Conservation (phyloP, 30 jellyfish, hydroid and myxozoan species). For the Morbakka virulenta region DNA sequence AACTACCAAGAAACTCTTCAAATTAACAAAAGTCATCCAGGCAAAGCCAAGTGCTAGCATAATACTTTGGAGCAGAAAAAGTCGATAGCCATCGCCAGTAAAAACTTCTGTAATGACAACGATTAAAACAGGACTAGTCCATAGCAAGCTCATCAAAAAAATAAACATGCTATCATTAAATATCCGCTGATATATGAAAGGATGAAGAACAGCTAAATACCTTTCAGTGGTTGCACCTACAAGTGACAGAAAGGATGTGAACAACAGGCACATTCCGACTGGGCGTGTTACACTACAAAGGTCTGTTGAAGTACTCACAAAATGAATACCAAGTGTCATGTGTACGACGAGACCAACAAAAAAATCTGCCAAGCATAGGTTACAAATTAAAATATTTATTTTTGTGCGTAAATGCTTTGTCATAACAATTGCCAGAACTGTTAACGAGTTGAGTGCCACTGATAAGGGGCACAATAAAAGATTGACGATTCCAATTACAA, state of each 20-base stretch:
- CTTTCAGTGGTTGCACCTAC: conserved; percentile 32
- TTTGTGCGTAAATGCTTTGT: conserved; percentile 12
- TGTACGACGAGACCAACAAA: conserved; percentile 3
- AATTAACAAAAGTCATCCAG: not conserved
- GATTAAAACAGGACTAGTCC: conserved; percentile 42
- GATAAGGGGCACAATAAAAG: not conserved
- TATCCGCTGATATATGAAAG: conserved; percentile 18
- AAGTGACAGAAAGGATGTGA: conserved; percentile 18
- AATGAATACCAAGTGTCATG: not conserved
- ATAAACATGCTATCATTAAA: not conserved
- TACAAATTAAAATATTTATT: conserved; percentile 13
- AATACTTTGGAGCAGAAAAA: not conserved
- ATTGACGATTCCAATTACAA: not conserved
- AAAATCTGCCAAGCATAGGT: conserved; percentile 38
- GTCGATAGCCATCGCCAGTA: not conserved
- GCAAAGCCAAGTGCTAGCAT: not conserved
- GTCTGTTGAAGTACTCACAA: not conserved
- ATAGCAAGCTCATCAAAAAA: not conserved
- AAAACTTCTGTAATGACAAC: not conserved
- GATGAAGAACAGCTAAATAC: conserved; percentile 26
- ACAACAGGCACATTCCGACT: conserved; percentile 10
- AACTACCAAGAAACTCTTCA: not conserved
- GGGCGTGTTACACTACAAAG: conserved; percentile 1
- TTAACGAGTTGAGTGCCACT: conserved; percentile 1
- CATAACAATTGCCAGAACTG: not conserved